A percentile compares a stretch with the other conserved stretches of the same genome.
These are phyloP conservation scores for Vulpes vulpes DNA, from an alignment of 2,113 vertebrate genomes.

Conservation along the genomic window DNA sequence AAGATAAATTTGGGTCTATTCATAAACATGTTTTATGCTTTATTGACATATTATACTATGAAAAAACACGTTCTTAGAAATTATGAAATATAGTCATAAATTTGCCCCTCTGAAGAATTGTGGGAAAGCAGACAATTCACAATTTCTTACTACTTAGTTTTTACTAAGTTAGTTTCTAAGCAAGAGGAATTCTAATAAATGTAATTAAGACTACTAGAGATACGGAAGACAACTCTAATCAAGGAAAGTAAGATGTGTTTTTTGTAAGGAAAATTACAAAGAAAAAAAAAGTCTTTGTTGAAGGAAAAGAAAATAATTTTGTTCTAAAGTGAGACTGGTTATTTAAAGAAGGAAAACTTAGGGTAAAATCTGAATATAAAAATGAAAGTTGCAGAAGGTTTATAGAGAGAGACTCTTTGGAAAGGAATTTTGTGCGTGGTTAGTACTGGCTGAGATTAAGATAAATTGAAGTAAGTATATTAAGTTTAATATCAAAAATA, in stretches of 20 bases:
- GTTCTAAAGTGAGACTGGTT: not conserved
- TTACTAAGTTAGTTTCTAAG: not conserved
- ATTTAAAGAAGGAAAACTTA: not conserved
- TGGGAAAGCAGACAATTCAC: not conserved
- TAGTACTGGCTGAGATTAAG: not conserved
- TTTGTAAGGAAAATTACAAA: not conserved
- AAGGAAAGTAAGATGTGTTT: not conserved
- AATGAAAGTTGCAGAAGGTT: not conserved
- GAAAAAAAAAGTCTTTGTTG: not conserved
- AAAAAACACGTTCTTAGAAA: not conserved
- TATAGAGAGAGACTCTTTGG: not conserved
- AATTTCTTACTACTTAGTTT: not conserved
- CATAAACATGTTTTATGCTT: not conserved
- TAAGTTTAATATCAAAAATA: not conserved
- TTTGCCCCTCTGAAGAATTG: not conserved
- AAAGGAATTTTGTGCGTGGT: not conserved
- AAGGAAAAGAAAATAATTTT: not conserved
- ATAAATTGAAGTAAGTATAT: not conserved
- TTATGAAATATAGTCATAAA: not conserved
- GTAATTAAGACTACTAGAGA: not conserved
- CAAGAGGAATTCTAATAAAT: not conserved
- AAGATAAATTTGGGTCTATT: not conserved
- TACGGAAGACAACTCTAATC: not conserved
- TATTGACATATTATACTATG: not conserved
- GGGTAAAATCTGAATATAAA: not conserved